Evolutionary conservation across 2,797 vertebrate species (phyloP), one percentile per base, ranked within the genome.

Genomic region (Aulostomus chinensis): DNA sequence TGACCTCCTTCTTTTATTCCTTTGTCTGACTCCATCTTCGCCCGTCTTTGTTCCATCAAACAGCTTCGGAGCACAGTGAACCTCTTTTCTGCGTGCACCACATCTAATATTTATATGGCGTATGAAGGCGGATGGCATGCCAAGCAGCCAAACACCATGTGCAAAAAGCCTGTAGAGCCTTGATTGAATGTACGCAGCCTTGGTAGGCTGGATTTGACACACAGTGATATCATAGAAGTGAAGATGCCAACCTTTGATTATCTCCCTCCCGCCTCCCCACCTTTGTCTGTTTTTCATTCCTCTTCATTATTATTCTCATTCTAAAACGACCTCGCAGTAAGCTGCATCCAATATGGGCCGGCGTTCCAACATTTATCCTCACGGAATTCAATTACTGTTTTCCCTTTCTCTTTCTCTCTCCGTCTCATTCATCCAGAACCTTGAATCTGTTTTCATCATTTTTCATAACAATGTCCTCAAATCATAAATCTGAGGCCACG

Each of bases 331-430:
- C 61, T 35, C 33, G 60, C 62, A 67, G 66, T 55, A 10, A 60
- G 43, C 58, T 46, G 54, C 59, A 39, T 57, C 52, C 64, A 73
- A 60, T 54, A 69, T 20, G 17, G 10, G 26, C 66, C 7, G 41
- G 14, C 4, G 9, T 66, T 69, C 31, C 57, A 46, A 69, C 73
- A 38, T 82, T 81, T 58, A 79, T 80, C 68, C 52, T 72, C n/a
- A 50, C 56, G 54, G 63, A 85, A 88, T 87, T 77, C 58, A 87
- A 73, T 86, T 79, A 67, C 46, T 13, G 22, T 48, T 80, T 57
- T 30, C 9, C 33, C 28, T 38, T 30, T 55, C 31, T 50, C 1
- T 24, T n/a, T 18, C 25, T 9, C 25, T 46, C 11, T 41, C 30
- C 0, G n/a, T 61, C 53, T 40, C 48, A 51, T 68, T 63, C 59